Evolutionary conservation across 1,140 invertebrate genomes (phyloP).

Genomic region (Caerostris darwini): DNA sequence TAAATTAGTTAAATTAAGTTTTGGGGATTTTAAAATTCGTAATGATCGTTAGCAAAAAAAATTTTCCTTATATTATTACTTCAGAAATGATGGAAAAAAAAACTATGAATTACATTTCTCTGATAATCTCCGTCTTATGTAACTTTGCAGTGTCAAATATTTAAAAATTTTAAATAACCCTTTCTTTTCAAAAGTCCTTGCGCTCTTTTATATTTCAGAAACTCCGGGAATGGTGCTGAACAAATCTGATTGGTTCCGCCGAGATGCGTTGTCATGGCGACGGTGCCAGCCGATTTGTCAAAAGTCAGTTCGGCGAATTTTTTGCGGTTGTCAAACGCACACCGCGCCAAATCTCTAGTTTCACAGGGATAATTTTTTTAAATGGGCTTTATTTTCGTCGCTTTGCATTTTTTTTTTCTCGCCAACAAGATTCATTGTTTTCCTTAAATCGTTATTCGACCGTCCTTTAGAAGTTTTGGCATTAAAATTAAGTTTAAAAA

Average conservation of each 20-base stretch:
- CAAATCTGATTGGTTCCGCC: constrained; percentile 62
- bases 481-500: neutral
- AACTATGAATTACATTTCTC: neutral
- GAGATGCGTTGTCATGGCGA: constrained; percentile 46
- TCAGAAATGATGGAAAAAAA: no score
- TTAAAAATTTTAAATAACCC: constrained; percentile 1
- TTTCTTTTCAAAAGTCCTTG: constrained; percentile 5
- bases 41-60: no score
- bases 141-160: neutral
- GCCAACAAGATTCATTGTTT: constrained; percentile 30
- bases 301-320: constrained; percentile 58
- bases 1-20: no score
- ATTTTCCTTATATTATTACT: no score
- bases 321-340: constrained; percentile 60
- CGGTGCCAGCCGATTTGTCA: constrained; percentile 57
- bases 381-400: constrained; percentile 42
- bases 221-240: constrained; percentile 35
- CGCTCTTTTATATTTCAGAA: constrained; percentile 57
- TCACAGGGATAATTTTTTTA: constrained; percentile 47
- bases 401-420: neutral
- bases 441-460: neutral
- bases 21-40: no score
- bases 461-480: neutral
- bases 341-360: constrained; percentile 54
- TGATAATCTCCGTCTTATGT: neutral